Evolutionary conservation across 2,888 invertebrate genomes (phyloP), one percentile per base, ranked within the genome.

Genomic region (Cephus rjabovi): DNA sequence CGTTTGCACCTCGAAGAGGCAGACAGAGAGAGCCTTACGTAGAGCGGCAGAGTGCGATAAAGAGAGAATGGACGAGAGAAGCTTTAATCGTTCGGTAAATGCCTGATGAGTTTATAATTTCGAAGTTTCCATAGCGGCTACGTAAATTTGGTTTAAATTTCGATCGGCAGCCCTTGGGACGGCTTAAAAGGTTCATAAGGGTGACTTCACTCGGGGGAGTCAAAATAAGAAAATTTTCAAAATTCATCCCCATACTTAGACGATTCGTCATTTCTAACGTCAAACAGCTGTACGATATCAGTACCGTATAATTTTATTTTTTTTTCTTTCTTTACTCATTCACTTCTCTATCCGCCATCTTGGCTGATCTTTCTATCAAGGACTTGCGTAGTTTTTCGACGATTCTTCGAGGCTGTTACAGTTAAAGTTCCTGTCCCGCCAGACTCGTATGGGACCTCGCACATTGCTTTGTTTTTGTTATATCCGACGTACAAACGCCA

Each of bases 91-190:
- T 86, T 87, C 81, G 86, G 85, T 85, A 87, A 87, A 87, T 87
- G 87, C 84, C 83, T 86, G 86, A 86, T 86, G 86, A 88, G 86
- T 87, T 88, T 87, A 87, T 87, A 87, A 87, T 87, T 86, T 86
- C 84, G 79, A 87, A 88, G 84, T 87, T 87, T 80, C 82, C 78
- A 15, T 56, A 34, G 75, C 77, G 74, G 37, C 34, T 73, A 33
- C 40, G 75, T 75, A 33, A 76, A 78, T 75, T 78, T 71, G 12
- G 33, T 71, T 76, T 78, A 71, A 71, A 75, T 78, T 78, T 78
- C 71, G 75, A 78, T 78, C 71, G 75, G 34, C 6, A 56, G 1
- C 56, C 56, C 56, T 56, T 23, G 56, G 56, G 56, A 56, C 2
- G 56, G 56, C 56, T 56, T 23, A 56, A 23, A 56, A 56, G 56